Evolutionary conservation across 2,797 vertebrate species (phyloP), one percentile per base, ranked within the genome.

Genomic region (Sebastes hubbsi): DNA sequence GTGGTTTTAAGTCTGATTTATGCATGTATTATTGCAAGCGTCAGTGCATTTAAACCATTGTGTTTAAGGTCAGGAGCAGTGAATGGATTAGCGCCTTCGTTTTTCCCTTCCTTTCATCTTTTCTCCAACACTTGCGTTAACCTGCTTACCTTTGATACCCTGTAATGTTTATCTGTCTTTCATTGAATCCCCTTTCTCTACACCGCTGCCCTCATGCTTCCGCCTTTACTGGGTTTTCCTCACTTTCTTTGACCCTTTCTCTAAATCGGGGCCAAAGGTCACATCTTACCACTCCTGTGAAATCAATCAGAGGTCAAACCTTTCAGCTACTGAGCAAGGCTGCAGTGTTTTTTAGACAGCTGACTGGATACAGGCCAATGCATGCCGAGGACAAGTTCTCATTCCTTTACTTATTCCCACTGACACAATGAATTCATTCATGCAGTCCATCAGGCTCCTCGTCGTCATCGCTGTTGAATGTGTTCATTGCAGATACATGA

Each of bases 251-350:
- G 16, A 77, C 64, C 42, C 58, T 55, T 79, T 73, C 36, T 66
- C 49, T 56, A 46, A 27, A 78, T 65, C 59, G 18, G 77, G 80
- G 74, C 64, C 87, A 87, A 80, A 85, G 82, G 79, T 92, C 76
- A 70, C 63, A 38, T 84, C 66, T 74, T 64, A 49, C 10, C 79
- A 58, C 34, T 71, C 76, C 71, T 72, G 69, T 72, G 69, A 85
- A 77, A 90, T 86, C 85, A 64, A 72, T 90, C 72, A 46, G 22
- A 71, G 74, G 73, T 81, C 75, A 88, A 80, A 85, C 60, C 49
- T 78, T 79, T 85, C 63, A 74, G 18, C 69, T 29, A 22, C 60
- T 24, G 38, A 58, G 60, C 6, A 1, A 78, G 36, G 13, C 20
- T 67, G 46, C 46, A 49, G 66, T 67, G 65, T 77, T 68, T 86